Conservation (phyloP, 2,797 vertebrate species). For the Synaphobranchus kaupii region DNA sequence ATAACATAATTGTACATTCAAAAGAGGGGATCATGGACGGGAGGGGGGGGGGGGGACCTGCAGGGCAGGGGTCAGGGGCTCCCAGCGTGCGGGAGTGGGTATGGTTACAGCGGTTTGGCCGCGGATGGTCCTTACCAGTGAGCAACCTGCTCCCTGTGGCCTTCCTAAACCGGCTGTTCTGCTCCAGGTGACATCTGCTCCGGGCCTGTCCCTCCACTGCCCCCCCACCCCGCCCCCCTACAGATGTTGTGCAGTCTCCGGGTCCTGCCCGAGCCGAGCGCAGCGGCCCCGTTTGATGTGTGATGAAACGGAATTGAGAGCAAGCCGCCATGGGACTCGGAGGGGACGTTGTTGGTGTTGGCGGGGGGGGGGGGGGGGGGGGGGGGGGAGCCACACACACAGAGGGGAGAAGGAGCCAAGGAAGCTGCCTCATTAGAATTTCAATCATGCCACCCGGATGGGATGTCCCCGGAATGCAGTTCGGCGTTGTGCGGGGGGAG, state of each 20-base stretch:
- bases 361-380: constrained; percentile 30
- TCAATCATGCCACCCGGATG: constrained; percentile 75
- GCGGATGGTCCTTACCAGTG: constrained; percentile 62
- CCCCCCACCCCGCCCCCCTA: constrained; percentile 71
- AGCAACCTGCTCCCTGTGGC: constrained; percentile 64
- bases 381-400: too few species aligned
- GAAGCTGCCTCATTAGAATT: constrained; percentile 82
- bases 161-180: constrained; percentile 77
- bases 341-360: constrained; percentile 64
- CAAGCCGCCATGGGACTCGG: constrained; percentile 84
- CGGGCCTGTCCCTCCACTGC: constrained; percentile 72
- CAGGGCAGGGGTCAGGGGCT: neutral
- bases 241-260: constrained; percentile 91
- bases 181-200: constrained; percentile 92
- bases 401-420: constrained; percentile 42
- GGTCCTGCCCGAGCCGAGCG: constrained; percentile 83
- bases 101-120: constrained; percentile 47
- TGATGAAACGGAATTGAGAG: constrained; percentile 96
- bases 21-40: constrained; percentile 44
- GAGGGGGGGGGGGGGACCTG: neutral
- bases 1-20: constrained; percentile 78
- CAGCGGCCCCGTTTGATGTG: constrained; percentile 94
- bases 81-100: constrained; percentile 35
- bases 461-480: constrained; percentile 46
- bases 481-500: constrained; percentile 33